Percentiles rank a stretch among this genome's conserved stretches.
Conservation (phyloP, 2,888 invertebrate species). For the Microplitis manilae region DNA sequence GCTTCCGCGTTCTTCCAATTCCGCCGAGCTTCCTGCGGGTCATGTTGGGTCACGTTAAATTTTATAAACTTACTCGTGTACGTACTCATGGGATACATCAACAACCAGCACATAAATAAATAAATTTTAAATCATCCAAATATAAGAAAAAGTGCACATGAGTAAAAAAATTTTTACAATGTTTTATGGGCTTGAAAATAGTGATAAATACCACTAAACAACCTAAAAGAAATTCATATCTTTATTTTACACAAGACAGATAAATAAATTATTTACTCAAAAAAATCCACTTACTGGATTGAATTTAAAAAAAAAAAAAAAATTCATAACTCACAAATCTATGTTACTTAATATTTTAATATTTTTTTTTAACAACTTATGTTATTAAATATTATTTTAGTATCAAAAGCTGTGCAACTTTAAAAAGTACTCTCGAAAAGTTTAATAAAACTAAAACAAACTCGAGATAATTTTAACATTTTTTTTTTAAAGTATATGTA, state of each 20-base stretch:
- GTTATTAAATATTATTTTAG: not conserved
- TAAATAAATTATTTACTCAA: too few relatives aligned
- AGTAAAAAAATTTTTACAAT: not conserved
- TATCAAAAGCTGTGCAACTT: not conserved
- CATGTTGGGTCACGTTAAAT: slow-evolving; percentile 29
- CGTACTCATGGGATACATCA: not conserved
- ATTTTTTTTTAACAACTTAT: not conserved
- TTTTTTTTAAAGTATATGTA: not conserved
- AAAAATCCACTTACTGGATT: not conserved
- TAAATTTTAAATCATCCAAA: not conserved
- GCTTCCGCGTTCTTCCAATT: slow-evolving; percentile 46
- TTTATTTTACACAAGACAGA: not conserved
- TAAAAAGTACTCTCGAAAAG: not conserved
- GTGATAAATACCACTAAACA: not conserved
- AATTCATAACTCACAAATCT: not conserved
- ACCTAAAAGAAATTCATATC: not conserved
- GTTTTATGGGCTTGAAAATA: not conserved
- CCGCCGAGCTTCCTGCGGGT: slow-evolving; percentile 29
- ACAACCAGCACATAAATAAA: not conserved
- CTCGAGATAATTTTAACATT: not conserved
- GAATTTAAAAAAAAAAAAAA: not conserved
- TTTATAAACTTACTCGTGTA: slow-evolving; percentile 20
- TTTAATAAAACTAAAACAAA: not conserved
- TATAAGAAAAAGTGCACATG: not conserved
- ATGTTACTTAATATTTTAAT: not conserved